Evolutionary conservation across 2,113 vertebrate genomes (phyloP).

Genomic region (Lichenostomus cassidix): DNA sequence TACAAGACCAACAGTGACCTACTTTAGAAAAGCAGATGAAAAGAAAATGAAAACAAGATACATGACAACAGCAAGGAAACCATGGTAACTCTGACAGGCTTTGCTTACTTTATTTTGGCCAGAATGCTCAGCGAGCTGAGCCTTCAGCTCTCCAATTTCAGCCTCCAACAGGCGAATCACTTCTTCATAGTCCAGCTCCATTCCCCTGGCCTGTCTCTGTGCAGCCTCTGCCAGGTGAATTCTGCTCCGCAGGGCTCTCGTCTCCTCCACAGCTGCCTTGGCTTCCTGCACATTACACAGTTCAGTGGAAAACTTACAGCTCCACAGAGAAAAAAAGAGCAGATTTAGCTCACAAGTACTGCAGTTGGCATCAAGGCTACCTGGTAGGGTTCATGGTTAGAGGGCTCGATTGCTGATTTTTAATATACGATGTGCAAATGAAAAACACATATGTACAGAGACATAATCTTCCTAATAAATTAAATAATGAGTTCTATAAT

Average conservation of each 20-base stretch:
- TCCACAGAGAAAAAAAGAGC: background rate
- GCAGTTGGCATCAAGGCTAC: background rate
- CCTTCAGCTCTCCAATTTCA: conserved; percentile 90
- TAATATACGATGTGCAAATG: background rate
- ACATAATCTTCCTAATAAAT: background rate
- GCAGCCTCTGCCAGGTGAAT: conserved; percentile 88
- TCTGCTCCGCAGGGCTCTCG: conserved; percentile 76
- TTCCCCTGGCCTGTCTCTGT: conserved; percentile 84
- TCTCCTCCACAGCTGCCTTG: conserved; percentile 84
- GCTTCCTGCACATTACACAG: conserved; percentile 76
- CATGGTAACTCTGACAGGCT: conserved; percentile 72
- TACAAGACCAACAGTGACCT: conserved; percentile 96
- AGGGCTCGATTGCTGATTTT: background rate
- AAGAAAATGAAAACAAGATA: conserved; percentile 82
- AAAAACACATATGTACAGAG: background rate
- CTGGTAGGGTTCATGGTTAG: background rate
- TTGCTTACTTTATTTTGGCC: conserved; percentile 79
- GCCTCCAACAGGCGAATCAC: conserved; percentile 90
- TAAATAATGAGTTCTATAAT: background rate
- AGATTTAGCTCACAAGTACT: background rate
- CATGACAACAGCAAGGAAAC: conserved; percentile 71
- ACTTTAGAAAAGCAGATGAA: conserved; percentile 87
- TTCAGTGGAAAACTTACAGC: background rate
- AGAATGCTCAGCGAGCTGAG: conserved; percentile 78
- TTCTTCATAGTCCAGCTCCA: conserved; percentile 98